Evolutionary conservation across 2,113 vertebrate species (phyloP), one percentile per base, ranked within the genome.

Genomic region (Hymenochirus boettgeri): DNA sequence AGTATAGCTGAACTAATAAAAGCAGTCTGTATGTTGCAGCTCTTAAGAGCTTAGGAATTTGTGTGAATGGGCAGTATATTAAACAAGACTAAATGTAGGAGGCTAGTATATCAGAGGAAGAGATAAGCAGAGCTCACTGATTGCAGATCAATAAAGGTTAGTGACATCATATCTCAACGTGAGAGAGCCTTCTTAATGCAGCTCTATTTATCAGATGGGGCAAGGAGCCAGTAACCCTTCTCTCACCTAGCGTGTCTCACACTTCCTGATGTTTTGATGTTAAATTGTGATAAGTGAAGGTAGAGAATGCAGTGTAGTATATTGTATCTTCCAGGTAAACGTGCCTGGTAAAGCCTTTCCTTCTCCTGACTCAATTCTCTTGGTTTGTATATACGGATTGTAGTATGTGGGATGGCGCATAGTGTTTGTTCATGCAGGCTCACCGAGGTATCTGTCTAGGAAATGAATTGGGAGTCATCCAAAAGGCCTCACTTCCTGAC

Each of bases 131-230:
- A 85, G 86, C 88, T 89, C 88, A 86, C 83, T 82, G 85, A 85
- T 89, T 83, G 86, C 85, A 86, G 93, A 95, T 96, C 94, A 94
- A 94, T 97, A 93, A 89, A 96, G 93, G 94, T 95, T 93, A 94
- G 91, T 93, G 94, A 93, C 93, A 94, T 95, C 92, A 92, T 95
- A 94, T 95, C 92, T 92, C 92, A 92, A 86, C 91, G 92, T 93
- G 89, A 94, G 93, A 90, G 92, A 85, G 81, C 90, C 86, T 84
- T 88, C 86, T 89, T 91, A 91, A 90, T 88, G 87, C 85, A 85
- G 74, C 83, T 88, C 86, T 87, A 82, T 94, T 93, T 95, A 94
- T 97, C 91, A 93, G 91, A 88, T 79, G 75, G 75, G 78, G 65
- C 79, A 75, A 72, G 70, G 77, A 78, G 74, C 72, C 72, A 3